phyloP scores from a whole-genome alignment of 2,888 invertebrate species.

The Drosophila basisetae region DNA sequence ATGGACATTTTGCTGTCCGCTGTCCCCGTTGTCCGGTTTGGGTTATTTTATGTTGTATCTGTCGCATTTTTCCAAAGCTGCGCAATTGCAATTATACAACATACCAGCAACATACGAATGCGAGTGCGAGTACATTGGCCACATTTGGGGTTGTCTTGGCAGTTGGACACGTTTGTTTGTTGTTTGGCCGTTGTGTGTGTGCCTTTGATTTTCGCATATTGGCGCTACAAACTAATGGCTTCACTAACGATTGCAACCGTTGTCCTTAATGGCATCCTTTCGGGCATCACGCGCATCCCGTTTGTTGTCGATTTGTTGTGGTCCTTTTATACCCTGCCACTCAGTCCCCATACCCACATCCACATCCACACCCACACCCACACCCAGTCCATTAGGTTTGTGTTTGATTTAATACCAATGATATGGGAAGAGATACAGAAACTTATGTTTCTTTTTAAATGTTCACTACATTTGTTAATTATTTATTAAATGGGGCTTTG shows the following conservation, averaged over 20 bases:
- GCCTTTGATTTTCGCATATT: conserved; percentile 69
- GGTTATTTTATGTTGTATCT: conserved; percentile 75
- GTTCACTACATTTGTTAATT: conserved; percentile 50
- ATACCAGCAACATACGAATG: conserved; percentile 14
- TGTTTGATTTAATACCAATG: conserved; percentile 42
- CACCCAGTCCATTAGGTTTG: conserved; percentile 17
- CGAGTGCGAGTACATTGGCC: conserved; percentile 16
- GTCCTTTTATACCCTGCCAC: conserved; percentile 8
- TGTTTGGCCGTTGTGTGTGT: conserved; percentile 26
- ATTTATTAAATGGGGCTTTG: background rate
- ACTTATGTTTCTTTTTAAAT: conserved; percentile 9
- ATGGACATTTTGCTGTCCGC: conserved; percentile 64
- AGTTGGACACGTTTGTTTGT: conserved; percentile 24
- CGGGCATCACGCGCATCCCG: conserved; percentile 69
- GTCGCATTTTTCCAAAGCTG: conserved; percentile 66
- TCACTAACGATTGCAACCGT: conserved; percentile 78
- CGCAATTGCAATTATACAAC: conserved; percentile 73
- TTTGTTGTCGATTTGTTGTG: conserved; percentile 53
- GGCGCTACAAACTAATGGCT: conserved; percentile 74
- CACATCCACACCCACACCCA: conserved; percentile 1
- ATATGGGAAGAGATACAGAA: conserved; percentile 31
- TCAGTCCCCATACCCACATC: background rate
- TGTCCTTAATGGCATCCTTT: conserved; percentile 75
- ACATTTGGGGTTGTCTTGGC: conserved; percentile 35
- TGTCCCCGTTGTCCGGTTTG: conserved; percentile 38